A percentile compares a stretch with the other conserved stretches of the same genome.
phyloP scores from a whole-genome alignment of 2,113 vertebrate species.

The Silurus asotus region DNA sequence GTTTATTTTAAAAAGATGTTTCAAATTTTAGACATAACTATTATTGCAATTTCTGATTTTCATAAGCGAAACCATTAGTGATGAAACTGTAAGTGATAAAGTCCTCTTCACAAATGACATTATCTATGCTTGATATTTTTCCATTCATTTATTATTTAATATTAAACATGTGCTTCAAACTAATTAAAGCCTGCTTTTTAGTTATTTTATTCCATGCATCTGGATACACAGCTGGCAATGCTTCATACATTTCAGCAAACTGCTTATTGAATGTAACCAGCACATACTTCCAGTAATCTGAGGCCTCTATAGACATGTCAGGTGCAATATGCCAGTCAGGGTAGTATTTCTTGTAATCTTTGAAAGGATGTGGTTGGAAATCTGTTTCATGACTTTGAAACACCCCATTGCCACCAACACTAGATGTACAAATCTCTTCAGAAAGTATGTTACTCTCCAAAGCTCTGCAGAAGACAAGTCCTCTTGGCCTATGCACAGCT shows the following conservation, averaged over 20 bases:
- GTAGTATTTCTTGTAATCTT: constrained; percentile 45
- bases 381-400: neutral
- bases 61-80: too few relatives aligned
- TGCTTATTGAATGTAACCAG: constrained; percentile 44
- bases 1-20: too few relatives aligned
- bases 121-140: too few relatives aligned
- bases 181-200: constrained; percentile 32
- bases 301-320: constrained; percentile 48
- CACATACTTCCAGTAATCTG: constrained; percentile 56
- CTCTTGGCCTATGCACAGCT: constrained; percentile 41
- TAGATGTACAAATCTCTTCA: constrained; percentile 13
- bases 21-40: too few relatives aligned
- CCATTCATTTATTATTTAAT: neutral
- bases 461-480: neutral
- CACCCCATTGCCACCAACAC: neutral
- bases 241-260: constrained; percentile 29
- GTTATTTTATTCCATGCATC: constrained; percentile 49
- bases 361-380: constrained; percentile 9
- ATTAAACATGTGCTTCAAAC: constrained; percentile 15
- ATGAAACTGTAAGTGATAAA: too few relatives aligned
- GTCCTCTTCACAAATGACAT: too few relatives aligned
- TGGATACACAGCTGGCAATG: constrained; percentile 50
- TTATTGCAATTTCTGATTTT: too few relatives aligned
- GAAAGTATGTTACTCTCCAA: neutral
- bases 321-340: constrained; percentile 58